Evolutionary conservation across 2,797 vertebrate genomes (phyloP).

Genomic region (Sebastiscus albofasciatus): DNA sequence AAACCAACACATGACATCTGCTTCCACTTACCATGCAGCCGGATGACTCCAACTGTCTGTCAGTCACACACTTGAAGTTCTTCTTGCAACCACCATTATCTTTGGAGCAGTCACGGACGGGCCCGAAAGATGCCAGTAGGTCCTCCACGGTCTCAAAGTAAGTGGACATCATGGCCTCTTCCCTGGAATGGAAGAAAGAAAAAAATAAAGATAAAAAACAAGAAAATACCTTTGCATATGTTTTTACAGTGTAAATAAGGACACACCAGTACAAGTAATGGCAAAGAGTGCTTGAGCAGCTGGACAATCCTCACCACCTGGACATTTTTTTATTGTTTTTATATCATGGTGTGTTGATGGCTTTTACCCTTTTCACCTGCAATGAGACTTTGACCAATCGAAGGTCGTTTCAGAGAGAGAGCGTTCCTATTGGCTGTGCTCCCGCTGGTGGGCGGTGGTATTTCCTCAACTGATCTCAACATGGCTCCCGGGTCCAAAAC

Average conservation of each 20-base stretch:
- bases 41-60: constrained; percentile 92
- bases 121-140: constrained; percentile 94
- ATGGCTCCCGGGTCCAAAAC: too few relatives aligned
- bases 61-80: constrained; percentile 97
- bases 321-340: too few relatives aligned
- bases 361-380: constrained; percentile 4
- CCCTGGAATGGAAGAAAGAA: constrained; percentile 81
- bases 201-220: background rate
- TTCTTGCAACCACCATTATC: constrained; percentile 97
- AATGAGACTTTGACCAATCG: background rate
- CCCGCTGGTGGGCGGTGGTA: too few relatives aligned
- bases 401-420: too few relatives aligned
- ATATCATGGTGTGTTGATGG: background rate
- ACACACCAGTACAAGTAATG: background rate
- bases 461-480: too few relatives aligned
- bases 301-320: constrained; percentile 11
- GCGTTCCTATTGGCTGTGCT: too few relatives aligned
- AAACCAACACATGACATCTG: background rate
- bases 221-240: background rate
- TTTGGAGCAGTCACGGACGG: constrained; percentile 93
- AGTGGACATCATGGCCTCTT: constrained; percentile 97
- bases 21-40: constrained; percentile 91
- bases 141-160: constrained; percentile 98
- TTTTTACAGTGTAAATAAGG: background rate
- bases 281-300: constrained; percentile 6